Base-by-base conservation (phyloP, 2,113 vertebrate species). In the Ammodytes marinus region DNA sequence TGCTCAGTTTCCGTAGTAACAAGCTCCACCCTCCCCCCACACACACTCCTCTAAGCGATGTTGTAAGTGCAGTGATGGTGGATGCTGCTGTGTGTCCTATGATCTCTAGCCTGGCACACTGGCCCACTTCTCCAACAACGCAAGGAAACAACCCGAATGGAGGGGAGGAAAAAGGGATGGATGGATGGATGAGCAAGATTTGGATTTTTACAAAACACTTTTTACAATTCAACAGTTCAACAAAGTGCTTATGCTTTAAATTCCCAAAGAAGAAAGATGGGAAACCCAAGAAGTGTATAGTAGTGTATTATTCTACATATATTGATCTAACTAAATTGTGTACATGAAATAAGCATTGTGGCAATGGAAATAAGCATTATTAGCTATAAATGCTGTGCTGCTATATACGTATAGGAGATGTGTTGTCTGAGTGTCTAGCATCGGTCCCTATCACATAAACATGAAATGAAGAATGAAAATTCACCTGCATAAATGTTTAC, bases 21-120 rank as follows among this genome's bases (percentile, higher is more conserved):
- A 55, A 15, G 45, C 39, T 60, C 80, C 57, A 3, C 8, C 52
- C 75, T 52, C 42, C 79, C 71, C 65, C 78, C 66, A 73, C 7
- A 42, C 83, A 13, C 63, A 76, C 74, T 71, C 61, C 57, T 77
- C 68, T 75, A 39, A 55, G 83, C 79, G 27, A 71, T 70, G 80
- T 74, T 84, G 79, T 79, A 83, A 81, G 70, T 46, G 83, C 88
- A 80, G 78, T 42, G 70, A 90, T 83, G 86, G 74, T 86, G 86
- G 71, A 77, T 47, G 63, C 77, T 50, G 27, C 27, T 27, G 27
- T 27, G 27, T 27, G 58, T 70, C 80, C 57, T 10, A 67, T 45
- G 64, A 45, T 81, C 86, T 89, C 89, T 88, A 93, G 90, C 89
- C 72, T 94, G 93, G 92, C 93, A 95, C 93, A 93, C 93, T 95